Base-by-base conservation (phyloP, 2,888 invertebrate species). In the Toxonevra muliebris region DNA sequence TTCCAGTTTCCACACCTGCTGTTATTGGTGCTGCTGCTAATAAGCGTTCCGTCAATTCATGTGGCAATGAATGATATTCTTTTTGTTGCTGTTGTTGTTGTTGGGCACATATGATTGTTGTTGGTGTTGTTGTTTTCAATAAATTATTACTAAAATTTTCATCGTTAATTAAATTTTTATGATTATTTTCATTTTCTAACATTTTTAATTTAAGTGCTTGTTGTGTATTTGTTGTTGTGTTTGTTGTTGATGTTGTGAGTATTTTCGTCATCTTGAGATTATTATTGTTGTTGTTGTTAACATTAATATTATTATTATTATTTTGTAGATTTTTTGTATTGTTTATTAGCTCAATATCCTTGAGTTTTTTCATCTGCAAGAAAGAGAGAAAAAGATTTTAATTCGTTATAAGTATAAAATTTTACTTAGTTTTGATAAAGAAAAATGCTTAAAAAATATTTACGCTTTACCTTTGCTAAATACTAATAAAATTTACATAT, bases 281-380 rank as follows among this genome's bases (percentile, higher is more conserved):
- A 50, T 69, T 69, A 75, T 70, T 74, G 75, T 74, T 73, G 70
- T 74, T 71, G 66, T 70, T 73, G 68, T 71, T 69, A 67, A 69
- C 53, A 68, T 58, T 68, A 71, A 67, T 70, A 72, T 71, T 66
- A n/a, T 42, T 58, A 58, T 65, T 68, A 76, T 77, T 61, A 17
- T 76, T 81, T 71, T 81, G 79, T 72, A 76, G 75, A 80, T 81
- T 81, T 74, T 78, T 80, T 72, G 78, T 77, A 73, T 80, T 83
- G 76, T 82, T 82, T 74, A 82, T 84, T 73, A 83, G 84, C 83
- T 87, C 87, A 85, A 85, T 86, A 82, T 87, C 87, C 82, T 87
- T 86, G 84, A 87, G 85, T 85, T 87, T 87, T 80, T 87, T 87
- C 86, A 87, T 87, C 87, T 87, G 81, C 45, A 85, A 85, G 61